A percentile compares a stretch with the other conserved stretches of the same genome.
phyloP scores from a whole-genome alignment of 2,113 vertebrate species.

The Tinamus guttatus region DNA sequence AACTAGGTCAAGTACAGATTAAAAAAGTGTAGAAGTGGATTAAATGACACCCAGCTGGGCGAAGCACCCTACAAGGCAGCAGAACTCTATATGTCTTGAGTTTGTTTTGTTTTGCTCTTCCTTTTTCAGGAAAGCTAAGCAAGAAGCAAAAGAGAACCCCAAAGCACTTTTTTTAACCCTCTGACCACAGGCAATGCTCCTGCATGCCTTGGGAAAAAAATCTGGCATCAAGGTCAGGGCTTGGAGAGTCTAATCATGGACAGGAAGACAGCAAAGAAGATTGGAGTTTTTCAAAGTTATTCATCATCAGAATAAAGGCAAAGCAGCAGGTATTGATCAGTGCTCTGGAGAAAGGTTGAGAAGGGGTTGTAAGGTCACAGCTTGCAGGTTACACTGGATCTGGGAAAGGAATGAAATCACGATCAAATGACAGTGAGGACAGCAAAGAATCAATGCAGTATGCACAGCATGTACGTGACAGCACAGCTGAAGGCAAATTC shows the following conservation, averaged over 20 bases:
- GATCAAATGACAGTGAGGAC: background rate
- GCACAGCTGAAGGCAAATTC: background rate
- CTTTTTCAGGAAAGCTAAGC: background rate
- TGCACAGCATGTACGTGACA: background rate
- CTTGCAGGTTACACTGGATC: background rate
- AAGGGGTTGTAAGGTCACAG: constrained; percentile 63
- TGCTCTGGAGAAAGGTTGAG: constrained; percentile 59
- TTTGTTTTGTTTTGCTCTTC: background rate
- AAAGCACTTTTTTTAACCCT: background rate
- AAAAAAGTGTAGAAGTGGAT: background rate
- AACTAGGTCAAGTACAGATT: constrained; percentile 28
- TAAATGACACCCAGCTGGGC: background rate
- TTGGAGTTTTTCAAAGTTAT: constrained; percentile 68
- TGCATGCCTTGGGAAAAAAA: background rate
- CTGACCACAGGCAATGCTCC: constrained; percentile 12
- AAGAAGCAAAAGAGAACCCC: background rate
- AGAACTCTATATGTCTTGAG: background rate
- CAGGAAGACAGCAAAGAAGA: constrained; percentile 47
- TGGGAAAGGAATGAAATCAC: constrained; percentile 39
- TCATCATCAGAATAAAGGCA: constrained; percentile 75
- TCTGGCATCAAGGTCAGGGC: constrained; percentile 52
- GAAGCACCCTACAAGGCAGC: background rate
- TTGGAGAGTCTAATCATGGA: constrained; percentile 62
- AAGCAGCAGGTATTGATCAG: constrained; percentile 75
- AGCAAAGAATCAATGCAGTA: background rate